Evolutionary conservation across 2,888 invertebrate genomes (phyloP).

Genomic region (Pandemis heparana): DNA sequence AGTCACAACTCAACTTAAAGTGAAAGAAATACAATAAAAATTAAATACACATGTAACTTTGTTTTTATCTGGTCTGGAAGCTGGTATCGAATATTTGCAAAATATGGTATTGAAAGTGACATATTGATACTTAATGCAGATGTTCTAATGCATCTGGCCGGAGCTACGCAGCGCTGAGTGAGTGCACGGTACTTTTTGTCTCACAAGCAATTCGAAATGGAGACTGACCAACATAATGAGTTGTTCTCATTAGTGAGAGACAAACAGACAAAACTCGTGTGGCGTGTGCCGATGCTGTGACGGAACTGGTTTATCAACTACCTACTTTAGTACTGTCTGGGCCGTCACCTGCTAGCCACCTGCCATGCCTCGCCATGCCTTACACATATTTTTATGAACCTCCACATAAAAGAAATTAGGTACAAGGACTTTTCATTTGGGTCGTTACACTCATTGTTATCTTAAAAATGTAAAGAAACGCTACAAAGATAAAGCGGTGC

Average conservation of each 20-base stretch:
- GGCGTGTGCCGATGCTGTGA: constrained; percentile 50
- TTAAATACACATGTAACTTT: not conserved
- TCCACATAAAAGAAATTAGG: constrained; percentile 60
- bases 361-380: constrained; percentile 51
- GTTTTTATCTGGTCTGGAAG: not conserved
- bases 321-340: constrained; percentile 54
- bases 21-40: not conserved
- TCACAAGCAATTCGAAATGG: constrained; percentile 25
- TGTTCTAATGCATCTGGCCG: not conserved
- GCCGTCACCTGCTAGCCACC: constrained; percentile 53
- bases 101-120: not conserved
- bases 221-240: constrained; percentile 36
- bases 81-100: not conserved
- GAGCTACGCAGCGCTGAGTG: not conserved
- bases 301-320: constrained; percentile 61
- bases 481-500: constrained; percentile 28
- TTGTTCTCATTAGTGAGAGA: constrained; percentile 16
- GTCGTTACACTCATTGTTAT: constrained; percentile 52
- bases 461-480: constrained; percentile 38
- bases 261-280: constrained; percentile 37
- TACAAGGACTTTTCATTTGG: constrained; percentile 67
- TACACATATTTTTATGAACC: constrained; percentile 54
- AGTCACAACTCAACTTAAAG: not conserved
- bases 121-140: not conserved
- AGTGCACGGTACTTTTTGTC: constrained; percentile 16